Percentiles rank a stretch among this genome's conserved stretches.
Conservation (phyloP, 2,797 vertebrate genomes). For the Alcedo atthis region DNA sequence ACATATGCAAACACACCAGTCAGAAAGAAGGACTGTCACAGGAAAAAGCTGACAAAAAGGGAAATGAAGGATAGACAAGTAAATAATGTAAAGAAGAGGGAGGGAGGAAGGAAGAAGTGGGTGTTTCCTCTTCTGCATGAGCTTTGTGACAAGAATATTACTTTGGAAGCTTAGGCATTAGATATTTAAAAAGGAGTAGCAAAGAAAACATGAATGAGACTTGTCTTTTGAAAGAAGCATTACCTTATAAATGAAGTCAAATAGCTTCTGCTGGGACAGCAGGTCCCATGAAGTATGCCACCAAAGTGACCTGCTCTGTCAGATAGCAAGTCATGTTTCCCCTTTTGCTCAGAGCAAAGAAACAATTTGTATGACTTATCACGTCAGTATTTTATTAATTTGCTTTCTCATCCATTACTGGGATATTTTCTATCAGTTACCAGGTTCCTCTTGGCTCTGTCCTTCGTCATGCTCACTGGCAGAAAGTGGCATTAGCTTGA, state of each 20-base stretch:
- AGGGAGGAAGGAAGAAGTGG: background rate
- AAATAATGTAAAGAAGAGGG: background rate
- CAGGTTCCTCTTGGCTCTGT: constrained; percentile 21
- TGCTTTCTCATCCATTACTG: constrained; percentile 19
- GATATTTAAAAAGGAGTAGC: background rate
- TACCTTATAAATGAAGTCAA: constrained; percentile 34
- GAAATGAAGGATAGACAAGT: background rate
- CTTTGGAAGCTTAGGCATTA: background rate
- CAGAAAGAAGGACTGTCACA: background rate
- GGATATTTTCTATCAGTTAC: constrained; percentile 19
- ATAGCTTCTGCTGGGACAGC: constrained; percentile 2
- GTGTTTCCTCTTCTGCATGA: background rate
- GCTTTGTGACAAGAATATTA: constrained; percentile 37
- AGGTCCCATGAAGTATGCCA: background rate
- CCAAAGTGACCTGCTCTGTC: constrained; percentile 1
- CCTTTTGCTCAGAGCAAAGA: background rate
- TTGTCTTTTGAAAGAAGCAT: constrained; percentile 17
- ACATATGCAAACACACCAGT: background rate
- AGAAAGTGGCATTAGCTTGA: constrained; percentile 1
- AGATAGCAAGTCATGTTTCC: background rate
- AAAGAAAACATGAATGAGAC: constrained; percentile 17
- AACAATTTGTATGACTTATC: constrained; percentile 26
- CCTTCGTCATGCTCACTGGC: background rate
- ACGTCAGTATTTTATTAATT: constrained; percentile 14
- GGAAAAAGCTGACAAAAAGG: background rate